A percentile compares a stretch with the other conserved stretches of the same genome.
These are phyloP conservation scores for Agrochola lota DNA, from an alignment of 2,888 invertebrate species.

Conservation along the genomic window DNA sequence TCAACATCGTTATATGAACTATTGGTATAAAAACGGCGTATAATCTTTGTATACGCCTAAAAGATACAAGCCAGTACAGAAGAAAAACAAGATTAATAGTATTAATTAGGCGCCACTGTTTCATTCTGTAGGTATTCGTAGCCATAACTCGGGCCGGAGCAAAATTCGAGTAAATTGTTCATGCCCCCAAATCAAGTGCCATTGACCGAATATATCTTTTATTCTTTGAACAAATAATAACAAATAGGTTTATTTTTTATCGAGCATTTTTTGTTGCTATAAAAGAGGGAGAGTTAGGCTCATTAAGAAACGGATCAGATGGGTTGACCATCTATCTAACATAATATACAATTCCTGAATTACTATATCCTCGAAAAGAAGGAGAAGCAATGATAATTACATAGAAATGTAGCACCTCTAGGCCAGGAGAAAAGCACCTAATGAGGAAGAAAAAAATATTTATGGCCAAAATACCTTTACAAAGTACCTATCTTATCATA, in stretches of 20 bases:
- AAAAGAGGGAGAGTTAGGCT: not conserved
- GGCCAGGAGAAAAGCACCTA: not conserved
- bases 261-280: not conserved
- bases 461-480: not conserved
- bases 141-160: slow-evolving; percentile 58
- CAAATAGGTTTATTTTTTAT: slow-evolving; percentile 7
- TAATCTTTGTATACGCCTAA: slow-evolving; percentile 21
- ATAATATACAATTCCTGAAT: too few relatives aligned
- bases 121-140: slow-evolving; percentile 63
- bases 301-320: slow-evolving; percentile 20
- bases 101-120: slow-evolving; percentile 71
- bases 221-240: slow-evolving; percentile 42
- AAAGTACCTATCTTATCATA: not conserved
- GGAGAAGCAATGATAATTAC: not conserved
- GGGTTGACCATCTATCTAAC: not conserved
- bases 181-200: slow-evolving; percentile 56
- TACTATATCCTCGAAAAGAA: not conserved
- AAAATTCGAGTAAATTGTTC: slow-evolving; percentile 50
- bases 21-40: not conserved
- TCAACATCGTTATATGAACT: slow-evolving; percentile 23
- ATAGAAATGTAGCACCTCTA: not conserved
- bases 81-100: slow-evolving; percentile 70
- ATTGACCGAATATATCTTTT: slow-evolving; percentile 53
- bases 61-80: slow-evolving; percentile 43
- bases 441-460: too few relatives aligned